phyloP scores from a whole-genome alignment of 1,140 invertebrate species.

The Atta colombica region DNA sequence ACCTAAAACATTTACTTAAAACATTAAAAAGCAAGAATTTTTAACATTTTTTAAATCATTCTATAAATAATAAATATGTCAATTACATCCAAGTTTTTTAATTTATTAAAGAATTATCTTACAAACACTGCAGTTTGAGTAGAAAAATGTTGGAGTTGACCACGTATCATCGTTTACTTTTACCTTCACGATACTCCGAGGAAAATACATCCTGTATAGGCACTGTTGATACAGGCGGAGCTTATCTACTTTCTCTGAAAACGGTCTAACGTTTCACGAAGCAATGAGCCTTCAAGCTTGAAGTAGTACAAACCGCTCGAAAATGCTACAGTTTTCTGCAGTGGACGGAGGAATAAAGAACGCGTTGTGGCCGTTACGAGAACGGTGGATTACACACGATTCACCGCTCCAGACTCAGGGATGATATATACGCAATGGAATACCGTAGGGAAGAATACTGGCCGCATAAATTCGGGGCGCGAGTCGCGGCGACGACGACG shows the following conservation, averaged over 20 bases:
- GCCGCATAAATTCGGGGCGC: conserved; percentile 51
- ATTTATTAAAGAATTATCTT: background rate
- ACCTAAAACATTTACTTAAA: background rate
- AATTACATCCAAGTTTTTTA: background rate
- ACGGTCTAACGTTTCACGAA: conserved; percentile 46
- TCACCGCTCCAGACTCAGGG: conserved; percentile 50
- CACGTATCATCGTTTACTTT: background rate
- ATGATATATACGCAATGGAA: conserved; percentile 57
- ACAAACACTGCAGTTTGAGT: background rate
- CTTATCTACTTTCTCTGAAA: conserved; percentile 32
- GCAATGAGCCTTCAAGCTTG: conserved; percentile 21
- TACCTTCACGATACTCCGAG: background rate
- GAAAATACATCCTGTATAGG: background rate
- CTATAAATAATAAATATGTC: background rate
- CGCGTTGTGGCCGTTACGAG: conserved; percentile 53
- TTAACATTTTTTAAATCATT: background rate
- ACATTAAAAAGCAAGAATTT: background rate
- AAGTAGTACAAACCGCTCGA: conserved; percentile 50
- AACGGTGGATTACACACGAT: conserved; percentile 58
- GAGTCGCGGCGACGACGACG: conserved; percentile 40
- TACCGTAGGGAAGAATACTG: conserved; percentile 47
- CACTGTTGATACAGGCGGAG: conserved; percentile 22
- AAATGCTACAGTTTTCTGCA: conserved; percentile 51
- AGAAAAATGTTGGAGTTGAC: background rate
- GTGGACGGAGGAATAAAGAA: conserved; percentile 49